A percentile compares a stretch with the other conserved stretches of the same genome.
Conservation (phyloP, 1,140 invertebrate genomes). For the Cataglyphis hispanica region DNA sequence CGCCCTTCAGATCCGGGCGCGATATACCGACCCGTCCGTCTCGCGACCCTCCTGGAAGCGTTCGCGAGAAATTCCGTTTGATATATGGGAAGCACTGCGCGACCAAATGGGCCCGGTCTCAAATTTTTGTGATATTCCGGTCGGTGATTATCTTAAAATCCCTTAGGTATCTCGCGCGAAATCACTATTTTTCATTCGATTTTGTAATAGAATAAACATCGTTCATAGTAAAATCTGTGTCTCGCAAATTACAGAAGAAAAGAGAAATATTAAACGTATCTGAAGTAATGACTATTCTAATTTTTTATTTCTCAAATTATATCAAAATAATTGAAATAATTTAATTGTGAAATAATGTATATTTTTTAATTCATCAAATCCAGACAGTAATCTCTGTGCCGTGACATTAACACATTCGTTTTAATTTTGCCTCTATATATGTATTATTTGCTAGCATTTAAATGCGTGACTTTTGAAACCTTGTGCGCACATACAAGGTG, state of each 20-base stretch:
- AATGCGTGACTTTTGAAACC: neutral
- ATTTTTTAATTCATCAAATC: neutral
- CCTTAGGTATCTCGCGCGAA: slow-evolving; percentile 61
- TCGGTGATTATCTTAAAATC: slow-evolving; percentile 68
- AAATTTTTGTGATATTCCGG: slow-evolving; percentile 69
- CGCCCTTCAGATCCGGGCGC: slow-evolving; percentile 7
- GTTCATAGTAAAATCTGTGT: neutral
- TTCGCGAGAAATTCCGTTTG: slow-evolving; percentile 54
- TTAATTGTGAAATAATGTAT: neutral
- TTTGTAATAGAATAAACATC: slow-evolving; percentile 12
- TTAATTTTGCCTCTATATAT: neutral
- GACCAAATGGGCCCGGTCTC: slow-evolving; percentile 66
- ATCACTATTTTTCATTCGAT: slow-evolving; percentile 65
- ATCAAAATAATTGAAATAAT: neutral
- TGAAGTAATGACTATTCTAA: neutral
- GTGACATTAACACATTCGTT: neutral
- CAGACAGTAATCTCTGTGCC: too few species aligned
- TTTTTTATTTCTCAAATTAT: neutral
- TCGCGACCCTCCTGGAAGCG: slow-evolving; percentile 46
- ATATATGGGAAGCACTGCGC: slow-evolving; percentile 66
- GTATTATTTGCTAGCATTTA: neutral
- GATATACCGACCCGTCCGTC: slow-evolving; percentile 28
- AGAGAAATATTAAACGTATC: neutral
- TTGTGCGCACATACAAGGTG: slow-evolving; percentile 51
- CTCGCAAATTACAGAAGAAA: neutral